Base-by-base conservation (phyloP, 1,140 invertebrate genomes). In the Zaprionus gabonicus region DNA sequence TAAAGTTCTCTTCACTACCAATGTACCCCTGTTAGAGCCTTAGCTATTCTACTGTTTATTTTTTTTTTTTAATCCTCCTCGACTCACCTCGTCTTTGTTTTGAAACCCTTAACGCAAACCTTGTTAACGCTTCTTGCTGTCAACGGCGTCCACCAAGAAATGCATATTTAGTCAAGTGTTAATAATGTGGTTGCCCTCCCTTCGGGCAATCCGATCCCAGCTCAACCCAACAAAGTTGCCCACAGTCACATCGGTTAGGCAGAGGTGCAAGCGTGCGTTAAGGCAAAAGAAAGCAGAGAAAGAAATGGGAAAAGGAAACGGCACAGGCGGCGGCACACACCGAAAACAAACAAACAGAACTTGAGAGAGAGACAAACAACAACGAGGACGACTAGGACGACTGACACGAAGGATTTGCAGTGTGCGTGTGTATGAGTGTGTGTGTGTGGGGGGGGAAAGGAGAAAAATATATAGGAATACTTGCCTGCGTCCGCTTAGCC, bases 101-200 rank as follows among this genome's bases (percentile, higher is more conserved):
- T 25, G 25, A 34, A 69, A 64, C 56, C 51, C 78, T 56, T 44
- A 36, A 63, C 41, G 41, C 62, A 78, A 76, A 71, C 78, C 81
- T 88, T 88, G 85, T 90, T 88, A 90, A 64, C 83, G 75, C 84
- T 84, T 78, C 67, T 81, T 68, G 67, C 76, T 70, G 81, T 81
- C 76, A 78, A 87, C 83, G 72, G 70, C 67, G 80, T 87, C 77
- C 71, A 80, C 73, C 78, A 92, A 92, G 86, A 92, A 92, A 92
- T 91, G 91, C 91, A 92, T 92, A 92, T 92, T 92, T 76, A 92
- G 91, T 92, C 91, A 75, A 92, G 91, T 92, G 91, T 92, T 92
- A 92, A 92, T 92, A 92, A 92, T 91, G 79, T 70, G 87, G 82
- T 76, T 82, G 79, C 81, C 86, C 79, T 79, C 65, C 78, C 71